phyloP scores from a whole-genome alignment of 2,797 vertebrate genomes.

The Fratercula arctica region DNA sequence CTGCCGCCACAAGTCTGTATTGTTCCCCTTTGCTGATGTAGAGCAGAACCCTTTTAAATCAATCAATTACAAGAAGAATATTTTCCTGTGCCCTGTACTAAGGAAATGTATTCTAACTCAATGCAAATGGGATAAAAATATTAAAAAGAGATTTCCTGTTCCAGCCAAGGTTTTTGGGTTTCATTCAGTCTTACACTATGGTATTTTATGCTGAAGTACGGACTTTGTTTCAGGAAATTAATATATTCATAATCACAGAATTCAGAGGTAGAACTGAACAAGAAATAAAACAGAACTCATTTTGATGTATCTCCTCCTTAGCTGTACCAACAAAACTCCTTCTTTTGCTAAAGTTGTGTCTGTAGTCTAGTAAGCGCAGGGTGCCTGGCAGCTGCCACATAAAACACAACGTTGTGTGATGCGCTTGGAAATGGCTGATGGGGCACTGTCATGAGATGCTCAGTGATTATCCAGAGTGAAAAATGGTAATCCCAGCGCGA shows the following conservation, averaged over 20 bases:
- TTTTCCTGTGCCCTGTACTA: constrained; percentile 2
- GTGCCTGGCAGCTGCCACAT: background rate
- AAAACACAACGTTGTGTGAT: background rate
- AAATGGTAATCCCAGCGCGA: background rate
- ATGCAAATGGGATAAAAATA: constrained; percentile 35
- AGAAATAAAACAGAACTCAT: background rate
- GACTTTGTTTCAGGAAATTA: background rate
- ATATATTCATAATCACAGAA: background rate
- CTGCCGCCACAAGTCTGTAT: background rate
- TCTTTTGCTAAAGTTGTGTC: background rate
- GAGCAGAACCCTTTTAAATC: constrained; percentile 10
- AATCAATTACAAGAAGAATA: background rate
- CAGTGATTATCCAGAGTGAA: background rate
- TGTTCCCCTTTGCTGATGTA: background rate
- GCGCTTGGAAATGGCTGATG: background rate
- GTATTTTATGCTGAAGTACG: background rate
- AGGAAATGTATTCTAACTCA: constrained; percentile 35
- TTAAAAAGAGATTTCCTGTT: constrained; percentile 37
- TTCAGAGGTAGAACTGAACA: background rate
- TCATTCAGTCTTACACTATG: background rate
- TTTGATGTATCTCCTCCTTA: background rate
- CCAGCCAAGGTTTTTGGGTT: background rate
- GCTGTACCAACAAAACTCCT: background rate
- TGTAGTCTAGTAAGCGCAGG: too few relatives aligned
- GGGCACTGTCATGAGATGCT: background rate